phyloP scores from a whole-genome alignment of 2,888 invertebrate species.

The Drosophila recens region DNA sequence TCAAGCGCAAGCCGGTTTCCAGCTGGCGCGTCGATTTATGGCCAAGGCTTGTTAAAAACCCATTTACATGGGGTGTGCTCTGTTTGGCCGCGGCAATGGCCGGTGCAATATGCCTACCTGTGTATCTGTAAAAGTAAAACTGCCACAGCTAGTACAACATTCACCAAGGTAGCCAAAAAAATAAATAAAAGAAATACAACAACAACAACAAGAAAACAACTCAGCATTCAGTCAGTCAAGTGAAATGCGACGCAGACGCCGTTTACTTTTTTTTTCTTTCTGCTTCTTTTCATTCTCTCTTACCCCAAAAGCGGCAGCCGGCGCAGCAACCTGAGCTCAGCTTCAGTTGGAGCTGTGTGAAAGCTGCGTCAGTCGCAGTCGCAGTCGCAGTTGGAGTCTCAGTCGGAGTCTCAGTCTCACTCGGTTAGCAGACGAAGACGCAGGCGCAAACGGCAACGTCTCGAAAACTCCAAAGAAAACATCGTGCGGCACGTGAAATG shows the following conservation, averaged over 20 bases:
- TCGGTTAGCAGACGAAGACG: slow-evolving; percentile 60
- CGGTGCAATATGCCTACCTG: slow-evolving; percentile 61
- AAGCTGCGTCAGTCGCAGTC: slow-evolving; percentile 60
- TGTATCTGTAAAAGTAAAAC: slow-evolving; percentile 77
- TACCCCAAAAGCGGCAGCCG: slow-evolving; percentile 35
- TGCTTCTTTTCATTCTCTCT: slow-evolving; percentile 8
- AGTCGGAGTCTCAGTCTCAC: slow-evolving; percentile 56
- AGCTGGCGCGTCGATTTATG: slow-evolving; percentile 65
- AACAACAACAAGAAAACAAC: slow-evolving; percentile 28
- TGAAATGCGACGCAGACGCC: slow-evolving; percentile 67
- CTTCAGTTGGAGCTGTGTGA: slow-evolving; percentile 69
- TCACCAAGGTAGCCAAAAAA: slow-evolving; percentile 67
- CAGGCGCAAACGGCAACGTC: slow-evolving; percentile 56
- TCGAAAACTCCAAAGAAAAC: slow-evolving; percentile 13
- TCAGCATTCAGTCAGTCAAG: slow-evolving; percentile 57
- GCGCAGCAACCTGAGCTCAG: slow-evolving; percentile 41
- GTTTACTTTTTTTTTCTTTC: slow-evolving; percentile 71
- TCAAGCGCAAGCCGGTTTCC: slow-evolving; percentile 46
- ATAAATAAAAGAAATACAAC: slow-evolving; percentile 20
- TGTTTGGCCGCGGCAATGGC: slow-evolving; percentile 15
- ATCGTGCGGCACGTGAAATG: slow-evolving; percentile 69
- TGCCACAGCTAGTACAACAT: slow-evolving; percentile 58
- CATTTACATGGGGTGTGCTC: slow-evolving; percentile 70
- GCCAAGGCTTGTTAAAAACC: slow-evolving; percentile 74
- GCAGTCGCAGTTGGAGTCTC: slow-evolving; percentile 55